Base-by-base conservation (phyloP, 1,140 invertebrate genomes). In the Mizuhopecten yessoensis region DNA sequence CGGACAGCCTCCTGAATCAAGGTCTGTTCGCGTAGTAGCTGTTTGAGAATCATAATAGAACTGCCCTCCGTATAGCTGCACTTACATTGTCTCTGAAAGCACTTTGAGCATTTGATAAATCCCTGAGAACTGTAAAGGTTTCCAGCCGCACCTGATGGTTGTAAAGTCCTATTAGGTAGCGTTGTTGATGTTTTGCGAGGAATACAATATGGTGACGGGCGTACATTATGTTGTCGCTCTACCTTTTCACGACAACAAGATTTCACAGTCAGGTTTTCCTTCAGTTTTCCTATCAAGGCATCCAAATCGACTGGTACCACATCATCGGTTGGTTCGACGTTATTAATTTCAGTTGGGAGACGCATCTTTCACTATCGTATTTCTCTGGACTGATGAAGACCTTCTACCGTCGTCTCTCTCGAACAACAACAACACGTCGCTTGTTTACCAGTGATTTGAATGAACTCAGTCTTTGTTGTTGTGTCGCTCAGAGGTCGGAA, bases 1-100 rank as follows among this genome's bases (percentile, higher is more conserved):
- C 91, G 88, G 17, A 94, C 93, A 17, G 93, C 93, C 89, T 94
- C 93, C 88, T 94, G 93, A 39, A 94, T 94, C 39, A 94, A 86
- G n/a, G 92, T 92, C n/a, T 94, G 93, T 91, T 94, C 92, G 23
- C 90, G 49, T n/a, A 94, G 36, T 33, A 94, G 90, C 86, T 92
- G 86, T 86, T 93, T 90, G 29, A 94, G 57, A 75, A 94, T 87
- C 39, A 89, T 88, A 17, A 90, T 86, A 9, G 89, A 90, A 39
- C 45, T 86, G 23, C 39, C 10, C 15, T 39, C 86, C 86, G 34
- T 39, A 36, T 33, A 39, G 10, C 57, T 33, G 86, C 89, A 90
- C 13, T 42, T 34, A 90, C 89, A 90, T 11, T 90, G 86, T 86
- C 89, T 90, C 42, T 86, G 20, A 42, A 90, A 86, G 39, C 89